Evolutionary conservation across 2,888 invertebrate genomes (phyloP), one percentile per base, ranked within the genome.

Genomic region (Pycnomerus fuliginosus): DNA sequence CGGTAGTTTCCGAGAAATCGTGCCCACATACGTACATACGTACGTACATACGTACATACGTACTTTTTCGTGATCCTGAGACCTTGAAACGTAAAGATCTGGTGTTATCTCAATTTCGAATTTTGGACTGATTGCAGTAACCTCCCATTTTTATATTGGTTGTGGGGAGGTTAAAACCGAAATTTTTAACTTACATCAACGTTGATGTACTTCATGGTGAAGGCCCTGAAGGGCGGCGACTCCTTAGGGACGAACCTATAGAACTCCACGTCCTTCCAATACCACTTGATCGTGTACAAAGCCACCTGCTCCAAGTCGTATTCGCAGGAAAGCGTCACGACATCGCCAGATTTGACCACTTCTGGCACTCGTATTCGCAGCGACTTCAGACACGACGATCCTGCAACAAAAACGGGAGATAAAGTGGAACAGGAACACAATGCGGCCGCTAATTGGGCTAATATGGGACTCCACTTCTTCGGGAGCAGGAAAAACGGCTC

Each of bases 211-310:
- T 71, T 68, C 41, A 73, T 63, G 2, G 71, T 67, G 58, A 77
- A 78, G 23, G 74, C 73, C 52, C 74, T 69, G 30, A 72, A 74
- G 7, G 76, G 75, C 3, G 77, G 77, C 35, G 73, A 71, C 53
- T 78, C 77, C 58, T 76, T 76, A 8, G 78, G 78, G 22, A 77
- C 74, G 61, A 66, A 79, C 50, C 77, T 68, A 64, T 76, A 79
- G 64, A 79, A 78, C 60, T 79, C 79, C 29, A 73, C 70, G 41
- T 72, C 72, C 42, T 76, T 75, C 61, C 73, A 70, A 65, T 78
- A 78, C 77, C 78, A 79, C 66, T 76, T 78, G 60, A 78, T 74
- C 10, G 76, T 72, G 63, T 78, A 79, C 16, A 65, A 67, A 8
- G 72, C 69, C 34, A 74, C 76, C 40, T 74, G 70, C 53, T 77